phyloP scores from a whole-genome alignment of 2,113 vertebrate species.

The Bettongia penicillata region DNA sequence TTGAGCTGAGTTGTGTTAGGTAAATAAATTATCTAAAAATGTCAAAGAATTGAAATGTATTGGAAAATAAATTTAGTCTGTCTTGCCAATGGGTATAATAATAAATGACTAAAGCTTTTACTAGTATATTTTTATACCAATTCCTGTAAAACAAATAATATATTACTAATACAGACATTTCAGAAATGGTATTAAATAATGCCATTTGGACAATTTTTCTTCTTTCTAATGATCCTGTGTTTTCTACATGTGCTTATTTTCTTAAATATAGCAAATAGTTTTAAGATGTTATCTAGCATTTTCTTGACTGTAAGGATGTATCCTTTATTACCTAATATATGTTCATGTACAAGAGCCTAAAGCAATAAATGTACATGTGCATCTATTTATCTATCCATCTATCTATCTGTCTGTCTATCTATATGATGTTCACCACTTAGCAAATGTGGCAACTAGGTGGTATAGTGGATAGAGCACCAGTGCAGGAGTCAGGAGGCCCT shows the following conservation, averaged over 20 bases:
- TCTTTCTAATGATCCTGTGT: constrained; percentile 56
- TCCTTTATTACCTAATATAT: neutral
- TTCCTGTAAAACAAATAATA: constrained; percentile 60
- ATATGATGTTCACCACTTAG: neutral
- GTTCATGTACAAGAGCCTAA: neutral
- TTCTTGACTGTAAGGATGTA: neutral
- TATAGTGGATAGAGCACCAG: too few species aligned
- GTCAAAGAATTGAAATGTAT: constrained; percentile 51
- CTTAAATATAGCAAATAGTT: constrained; percentile 5
- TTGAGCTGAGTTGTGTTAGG: constrained; percentile 25
- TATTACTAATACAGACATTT: constrained; percentile 26
- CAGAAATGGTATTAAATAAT: constrained; percentile 12
- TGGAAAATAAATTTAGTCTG: constrained; percentile 45
- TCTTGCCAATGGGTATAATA: constrained; percentile 36
- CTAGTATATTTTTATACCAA: constrained; percentile 43
- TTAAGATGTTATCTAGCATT: constrained; percentile 26
- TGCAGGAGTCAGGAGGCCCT: too few species aligned
- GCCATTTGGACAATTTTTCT: constrained; percentile 53
- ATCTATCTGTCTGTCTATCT: neutral
- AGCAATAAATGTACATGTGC: neutral
- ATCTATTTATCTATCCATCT: too few species aligned
- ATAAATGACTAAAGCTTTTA: constrained; percentile 47
- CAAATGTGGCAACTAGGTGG: too few species aligned
- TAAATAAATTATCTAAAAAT: constrained; percentile 63
- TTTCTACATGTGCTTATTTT: constrained; percentile 34